Conservation (phyloP, 2,797 vertebrate species). For the Acanthornis magna region DNA sequence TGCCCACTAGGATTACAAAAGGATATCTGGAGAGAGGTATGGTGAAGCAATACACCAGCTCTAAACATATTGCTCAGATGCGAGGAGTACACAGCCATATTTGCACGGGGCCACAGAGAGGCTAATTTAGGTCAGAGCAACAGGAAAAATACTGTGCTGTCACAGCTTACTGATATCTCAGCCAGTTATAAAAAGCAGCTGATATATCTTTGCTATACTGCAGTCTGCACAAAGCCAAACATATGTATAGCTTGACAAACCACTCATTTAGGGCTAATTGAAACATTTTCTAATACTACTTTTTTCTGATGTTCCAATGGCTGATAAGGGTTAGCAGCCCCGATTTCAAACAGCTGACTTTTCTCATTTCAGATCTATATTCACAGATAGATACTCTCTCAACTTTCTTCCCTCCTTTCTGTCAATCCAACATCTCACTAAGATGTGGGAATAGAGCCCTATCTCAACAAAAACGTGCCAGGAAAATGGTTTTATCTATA, state of each 20-base stretch:
- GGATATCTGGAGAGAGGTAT: background rate
- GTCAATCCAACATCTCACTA: background rate
- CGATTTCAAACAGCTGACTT: background rate
- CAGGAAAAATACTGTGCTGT: background rate
- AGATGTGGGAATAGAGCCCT: background rate
- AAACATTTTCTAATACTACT: background rate
- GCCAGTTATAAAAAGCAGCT: background rate
- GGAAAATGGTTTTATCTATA: background rate
- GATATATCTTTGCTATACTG: background rate
- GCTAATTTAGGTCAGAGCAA: background rate
- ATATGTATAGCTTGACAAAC: background rate
- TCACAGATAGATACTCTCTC: background rate
- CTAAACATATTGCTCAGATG: background rate
- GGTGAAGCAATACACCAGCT: background rate
- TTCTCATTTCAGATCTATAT: background rate
- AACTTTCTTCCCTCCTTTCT: background rate
- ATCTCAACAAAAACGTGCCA: background rate
- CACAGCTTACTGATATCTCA: background rate
- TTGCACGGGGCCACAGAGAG: background rate
- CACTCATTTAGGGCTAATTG: background rate
- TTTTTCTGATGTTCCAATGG: background rate
- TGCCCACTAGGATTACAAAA: background rate
- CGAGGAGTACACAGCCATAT: fast-evolving
- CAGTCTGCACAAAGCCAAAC: background rate
- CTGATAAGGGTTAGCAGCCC: background rate